Evolutionary conservation across 2,113 vertebrate species (phyloP).

Genomic region (Prionailurus viverrinus): DNA sequence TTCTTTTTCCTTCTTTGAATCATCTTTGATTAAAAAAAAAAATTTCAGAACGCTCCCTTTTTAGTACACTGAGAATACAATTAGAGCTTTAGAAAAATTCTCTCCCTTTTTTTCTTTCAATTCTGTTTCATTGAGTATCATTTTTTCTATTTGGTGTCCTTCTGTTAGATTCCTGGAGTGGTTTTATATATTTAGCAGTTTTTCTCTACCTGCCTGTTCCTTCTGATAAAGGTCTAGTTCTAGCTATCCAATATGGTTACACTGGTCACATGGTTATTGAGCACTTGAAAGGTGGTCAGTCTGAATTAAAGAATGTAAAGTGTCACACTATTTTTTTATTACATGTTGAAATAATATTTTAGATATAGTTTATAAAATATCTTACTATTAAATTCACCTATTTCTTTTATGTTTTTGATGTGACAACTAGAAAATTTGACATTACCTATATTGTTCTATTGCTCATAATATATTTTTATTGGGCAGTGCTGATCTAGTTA

Average conservation of each 20-base stretch:
- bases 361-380: not conserved
- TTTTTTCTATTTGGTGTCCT: not conserved
- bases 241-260: not conserved
- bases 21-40: too few species aligned
- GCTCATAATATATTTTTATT: not conserved
- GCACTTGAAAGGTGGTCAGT: not conserved
- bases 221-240: not conserved
- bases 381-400: not conserved
- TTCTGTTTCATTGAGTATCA: not conserved
- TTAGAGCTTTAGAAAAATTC: not conserved
- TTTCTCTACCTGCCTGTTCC: not conserved
- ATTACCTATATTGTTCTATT: not conserved
- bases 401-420: not conserved
- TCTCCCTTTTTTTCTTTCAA: not conserved
- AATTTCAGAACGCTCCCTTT: not conserved
- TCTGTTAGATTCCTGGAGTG: not conserved
- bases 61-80: not conserved
- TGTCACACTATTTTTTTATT: not conserved
- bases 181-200: not conserved
- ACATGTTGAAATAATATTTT: not conserved
- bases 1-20: not conserved
- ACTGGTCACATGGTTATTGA: not conserved
- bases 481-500: not conserved
- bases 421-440: not conserved
- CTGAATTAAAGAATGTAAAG: not conserved